Evolutionary conservation across 2,113 vertebrate species (phyloP).

Genomic region (Cygnus buccinator): DNA sequence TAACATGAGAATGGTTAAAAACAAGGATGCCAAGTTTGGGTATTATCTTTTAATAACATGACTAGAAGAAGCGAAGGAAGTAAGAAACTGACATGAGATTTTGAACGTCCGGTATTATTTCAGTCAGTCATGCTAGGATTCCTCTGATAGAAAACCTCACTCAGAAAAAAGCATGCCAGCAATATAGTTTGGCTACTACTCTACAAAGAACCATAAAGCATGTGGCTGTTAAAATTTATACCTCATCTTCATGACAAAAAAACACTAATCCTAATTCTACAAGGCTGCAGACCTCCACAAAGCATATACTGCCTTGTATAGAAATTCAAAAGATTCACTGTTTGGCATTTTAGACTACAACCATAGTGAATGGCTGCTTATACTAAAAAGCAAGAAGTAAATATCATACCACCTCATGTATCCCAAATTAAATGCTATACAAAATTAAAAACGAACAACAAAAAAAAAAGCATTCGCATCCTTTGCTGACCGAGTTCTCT

Average conservation of each 20-base stretch:
- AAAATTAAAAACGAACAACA: background rate
- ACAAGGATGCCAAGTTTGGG: slow-evolving; percentile 16
- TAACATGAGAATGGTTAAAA: slow-evolving; percentile 16
- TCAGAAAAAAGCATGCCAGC: background rate
- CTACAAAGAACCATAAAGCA: background rate
- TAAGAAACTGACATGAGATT: slow-evolving; percentile 4
- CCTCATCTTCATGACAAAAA: background rate
- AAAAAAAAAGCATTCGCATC: background rate
- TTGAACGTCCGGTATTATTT: background rate
- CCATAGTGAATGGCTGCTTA: background rate
- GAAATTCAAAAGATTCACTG: background rate
- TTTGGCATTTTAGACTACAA: background rate
- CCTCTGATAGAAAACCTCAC: background rate
- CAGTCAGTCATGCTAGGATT: background rate
- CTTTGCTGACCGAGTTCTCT: background rate
- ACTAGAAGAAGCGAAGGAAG: slow-evolving; percentile 6
- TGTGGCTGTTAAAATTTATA: background rate
- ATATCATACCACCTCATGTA: background rate
- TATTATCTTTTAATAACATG: background rate
- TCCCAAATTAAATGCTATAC: background rate
- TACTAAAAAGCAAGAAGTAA: background rate
- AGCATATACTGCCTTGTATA: fast-evolving
- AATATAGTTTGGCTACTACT: background rate
- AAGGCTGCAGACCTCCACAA: background rate
- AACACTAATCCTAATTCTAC: background rate